These are phyloP conservation scores for Carettochelys insculpta DNA, from an alignment of 2,113 vertebrate genomes.

Conservation along the genomic window DNA sequence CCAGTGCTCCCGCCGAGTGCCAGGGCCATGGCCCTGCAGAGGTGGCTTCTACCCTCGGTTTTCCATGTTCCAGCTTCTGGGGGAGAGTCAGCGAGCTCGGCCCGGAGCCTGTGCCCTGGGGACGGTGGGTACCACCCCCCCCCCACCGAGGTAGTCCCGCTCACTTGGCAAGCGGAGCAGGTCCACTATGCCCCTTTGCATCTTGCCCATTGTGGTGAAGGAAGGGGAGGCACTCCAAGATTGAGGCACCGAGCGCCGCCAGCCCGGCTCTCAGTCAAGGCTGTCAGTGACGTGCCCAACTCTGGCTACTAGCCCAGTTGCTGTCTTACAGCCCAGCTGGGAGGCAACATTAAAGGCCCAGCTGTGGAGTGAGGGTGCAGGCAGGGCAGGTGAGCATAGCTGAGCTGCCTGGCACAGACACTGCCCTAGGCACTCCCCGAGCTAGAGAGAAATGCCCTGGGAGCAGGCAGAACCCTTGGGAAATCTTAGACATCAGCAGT, in stretches of 20 bases:
- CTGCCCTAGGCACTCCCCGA: background rate
- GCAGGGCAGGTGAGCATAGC: background rate
- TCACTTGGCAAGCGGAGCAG: background rate
- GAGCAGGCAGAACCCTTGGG: too few species aligned
- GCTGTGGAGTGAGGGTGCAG: background rate
- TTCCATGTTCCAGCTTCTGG: background rate
- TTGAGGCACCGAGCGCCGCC: background rate
- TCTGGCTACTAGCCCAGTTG: background rate
- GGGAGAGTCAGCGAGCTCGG: background rate
- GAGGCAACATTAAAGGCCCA: background rate
- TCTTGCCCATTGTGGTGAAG: background rate
- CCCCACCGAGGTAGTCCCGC: too few species aligned
- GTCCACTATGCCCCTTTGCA: background rate
- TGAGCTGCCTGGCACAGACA: background rate
- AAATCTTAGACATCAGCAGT: background rate
- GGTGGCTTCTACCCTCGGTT: background rate
- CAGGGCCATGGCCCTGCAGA: background rate
- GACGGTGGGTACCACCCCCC: background rate
- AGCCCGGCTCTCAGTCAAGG: too few species aligned
- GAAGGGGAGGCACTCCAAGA: too few species aligned
- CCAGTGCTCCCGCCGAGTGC: background rate
- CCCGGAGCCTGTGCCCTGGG: background rate
- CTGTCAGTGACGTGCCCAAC: background rate
- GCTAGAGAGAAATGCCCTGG: background rate
- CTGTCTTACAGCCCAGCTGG: background rate